Percentiles rank a stretch among this genome's conserved stretches.
Conservation (phyloP, 2,888 invertebrate genomes). For the Acronicta alni region DNA sequence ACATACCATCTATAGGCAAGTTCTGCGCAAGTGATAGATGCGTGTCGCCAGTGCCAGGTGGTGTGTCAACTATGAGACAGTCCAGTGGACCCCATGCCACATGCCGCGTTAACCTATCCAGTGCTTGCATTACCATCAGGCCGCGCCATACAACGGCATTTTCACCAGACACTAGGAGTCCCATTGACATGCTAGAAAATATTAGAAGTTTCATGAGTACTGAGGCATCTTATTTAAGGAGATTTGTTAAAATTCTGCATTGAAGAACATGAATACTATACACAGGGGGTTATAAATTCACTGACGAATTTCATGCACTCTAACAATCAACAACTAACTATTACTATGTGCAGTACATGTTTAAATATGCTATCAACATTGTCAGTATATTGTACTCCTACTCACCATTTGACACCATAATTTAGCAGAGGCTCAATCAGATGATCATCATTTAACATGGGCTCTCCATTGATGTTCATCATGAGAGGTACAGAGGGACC, state of each 20-base stretch:
- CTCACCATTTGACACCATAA: constrained; percentile 97
- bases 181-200: constrained; percentile 96
- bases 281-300: too few species aligned
- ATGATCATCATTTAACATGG: constrained; percentile 93
- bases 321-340: too few species aligned
- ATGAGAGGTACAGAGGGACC: constrained; percentile 98
- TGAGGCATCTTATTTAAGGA: background rate
- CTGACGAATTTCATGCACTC: too few species aligned
- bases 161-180: constrained; percentile 95
- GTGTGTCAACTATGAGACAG: constrained; percentile 97
- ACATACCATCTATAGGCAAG: constrained; percentile 93
- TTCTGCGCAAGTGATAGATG: constrained; percentile 97
- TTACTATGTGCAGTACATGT: too few species aligned
- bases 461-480: constrained; percentile 97
- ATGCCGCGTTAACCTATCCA: constrained; percentile 95
- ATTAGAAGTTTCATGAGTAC: background rate
- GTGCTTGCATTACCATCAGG: constrained; percentile 98
- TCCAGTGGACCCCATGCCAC: constrained; percentile 97
- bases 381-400: background rate
- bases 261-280: too few species aligned
- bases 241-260: too few species aligned
- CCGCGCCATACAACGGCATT: constrained; percentile 98
- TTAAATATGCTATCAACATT: too few species aligned
- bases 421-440: constrained; percentile 96
- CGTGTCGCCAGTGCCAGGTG: constrained; percentile 99